These are phyloP conservation scores for Andrena minutula DNA, from an alignment of 2,888 invertebrate genomes.

Conservation along the genomic window DNA sequence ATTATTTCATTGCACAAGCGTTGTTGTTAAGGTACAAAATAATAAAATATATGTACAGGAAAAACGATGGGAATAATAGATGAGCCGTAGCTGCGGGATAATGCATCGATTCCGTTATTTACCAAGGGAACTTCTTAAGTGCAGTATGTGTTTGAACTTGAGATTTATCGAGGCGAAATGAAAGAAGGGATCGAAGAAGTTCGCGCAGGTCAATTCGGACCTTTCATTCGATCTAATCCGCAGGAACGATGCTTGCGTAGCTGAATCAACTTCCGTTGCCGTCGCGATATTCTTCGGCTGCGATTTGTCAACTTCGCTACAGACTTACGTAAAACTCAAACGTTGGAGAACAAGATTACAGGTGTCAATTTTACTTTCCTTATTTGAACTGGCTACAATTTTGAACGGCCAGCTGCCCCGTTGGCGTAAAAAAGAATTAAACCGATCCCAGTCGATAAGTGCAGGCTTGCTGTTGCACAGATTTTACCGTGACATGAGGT, in stretches of 20 bases:
- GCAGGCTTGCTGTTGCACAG: constrained; percentile 1
- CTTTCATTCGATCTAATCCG: constrained; percentile 66
- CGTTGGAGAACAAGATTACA: constrained; percentile 45
- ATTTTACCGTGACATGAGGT: constrained; percentile 9
- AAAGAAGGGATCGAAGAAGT: constrained; percentile 54
- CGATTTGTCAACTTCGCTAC: constrained; percentile 57
- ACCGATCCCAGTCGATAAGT: constrained; percentile 16
- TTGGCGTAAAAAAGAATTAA: constrained; percentile 19
- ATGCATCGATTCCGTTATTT: constrained; percentile 16
- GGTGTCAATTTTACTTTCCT: constrained; percentile 46
- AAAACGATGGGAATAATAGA: constrained; percentile 1
- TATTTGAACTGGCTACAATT: constrained; percentile 17
- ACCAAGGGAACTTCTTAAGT: constrained; percentile 3
- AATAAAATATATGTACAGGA: not conserved
- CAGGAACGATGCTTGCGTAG: constrained; percentile 75
- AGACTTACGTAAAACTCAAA: constrained; percentile 20
- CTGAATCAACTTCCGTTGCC: constrained; percentile 76
- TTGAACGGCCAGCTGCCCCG: constrained; percentile 44
- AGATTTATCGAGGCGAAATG: constrained; percentile 56
- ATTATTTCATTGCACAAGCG: not conserved
- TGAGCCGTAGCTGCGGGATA: constrained; percentile 5
- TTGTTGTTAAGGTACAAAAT: not conserved
- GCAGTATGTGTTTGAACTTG: constrained; percentile 64
- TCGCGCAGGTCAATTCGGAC: constrained; percentile 54
- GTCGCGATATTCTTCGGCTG: constrained; percentile 28